Evolutionary conservation across 30 jellyfish, hydroid and myxozoan species (phyloP).

Genomic region (Clytia hemisphaerica): DNA sequence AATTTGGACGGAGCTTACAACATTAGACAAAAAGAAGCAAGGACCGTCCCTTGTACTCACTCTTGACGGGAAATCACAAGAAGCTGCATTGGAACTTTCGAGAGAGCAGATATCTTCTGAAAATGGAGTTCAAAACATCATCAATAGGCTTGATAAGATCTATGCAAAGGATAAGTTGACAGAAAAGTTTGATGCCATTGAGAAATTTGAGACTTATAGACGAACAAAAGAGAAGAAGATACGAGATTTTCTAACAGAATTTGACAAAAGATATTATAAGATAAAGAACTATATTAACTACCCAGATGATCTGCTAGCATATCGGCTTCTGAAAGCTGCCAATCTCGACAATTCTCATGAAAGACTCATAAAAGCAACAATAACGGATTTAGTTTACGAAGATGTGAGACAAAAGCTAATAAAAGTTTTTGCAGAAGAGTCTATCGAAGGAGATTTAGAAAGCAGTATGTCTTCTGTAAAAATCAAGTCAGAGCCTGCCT

Average conservation of each 20-base stretch:
- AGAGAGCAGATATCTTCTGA: background rate
- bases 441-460: background rate
- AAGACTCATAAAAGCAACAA: constrained; percentile 23
- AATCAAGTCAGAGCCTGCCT: background rate
- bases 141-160: constrained; percentile 12
- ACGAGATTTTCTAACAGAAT: background rate
- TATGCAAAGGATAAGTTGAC: constrained; percentile 6
- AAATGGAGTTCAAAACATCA: constrained; percentile 6
- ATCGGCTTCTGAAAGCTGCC: too few species aligned
- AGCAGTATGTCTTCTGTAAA: background rate
- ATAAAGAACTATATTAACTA: too few species aligned
- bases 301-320: too few species aligned
- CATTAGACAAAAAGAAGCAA: constrained; percentile 13
- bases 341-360: constrained; percentile 1
- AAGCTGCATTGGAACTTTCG: constrained; percentile 25
- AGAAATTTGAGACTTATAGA: constrained; percentile 7
- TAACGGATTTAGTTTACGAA: constrained; percentile 1
- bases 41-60: constrained; percentile 17
- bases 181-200: constrained; percentile 8
- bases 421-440: constrained; percentile 17
- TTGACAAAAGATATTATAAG: too few species aligned
- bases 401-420: constrained; percentile 17
- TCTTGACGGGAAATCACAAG: constrained; percentile 20
- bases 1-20: constrained; percentile 16
- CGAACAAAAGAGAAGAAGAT: background rate